A percentile compares a stretch with the other conserved stretches of the same genome.
Evolutionary conservation across 2,797 vertebrate genomes (phyloP).

Genomic region (Arnoldichthys spilopterus): DNA sequence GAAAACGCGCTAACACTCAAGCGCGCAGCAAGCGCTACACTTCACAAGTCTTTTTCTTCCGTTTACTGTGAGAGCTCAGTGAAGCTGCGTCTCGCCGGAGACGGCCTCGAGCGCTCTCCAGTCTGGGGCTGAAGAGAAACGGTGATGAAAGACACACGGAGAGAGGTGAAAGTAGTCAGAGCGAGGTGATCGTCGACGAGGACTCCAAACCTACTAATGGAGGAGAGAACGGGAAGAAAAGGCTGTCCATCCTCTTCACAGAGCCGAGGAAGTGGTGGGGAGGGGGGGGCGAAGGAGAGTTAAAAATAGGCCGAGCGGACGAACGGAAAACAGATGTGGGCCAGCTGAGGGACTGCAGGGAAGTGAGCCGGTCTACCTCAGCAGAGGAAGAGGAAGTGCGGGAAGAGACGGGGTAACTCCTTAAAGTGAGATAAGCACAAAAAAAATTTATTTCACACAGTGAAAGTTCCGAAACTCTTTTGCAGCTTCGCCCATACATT

Average conservation of each 20-base stretch:
- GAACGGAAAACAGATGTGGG: slow-evolving; percentile 37
- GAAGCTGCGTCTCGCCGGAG: not conserved
- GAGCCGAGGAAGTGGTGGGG: not conserved
- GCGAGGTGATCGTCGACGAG: not conserved
- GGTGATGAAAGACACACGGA: slow-evolving; percentile 40
- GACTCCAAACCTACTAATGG: slow-evolving; percentile 55
- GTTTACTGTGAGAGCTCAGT: not conserved
- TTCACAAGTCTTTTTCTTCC: not conserved
- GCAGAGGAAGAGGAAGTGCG: not conserved
- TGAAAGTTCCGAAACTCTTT: no score
- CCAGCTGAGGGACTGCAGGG: slow-evolving; percentile 7
- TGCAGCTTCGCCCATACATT: no score
- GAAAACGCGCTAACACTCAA: not conserved
- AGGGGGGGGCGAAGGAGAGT: not conserved
- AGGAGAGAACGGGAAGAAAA: slow-evolving; percentile 24
- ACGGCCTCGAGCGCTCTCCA: not conserved
- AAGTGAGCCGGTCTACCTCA: slow-evolving; percentile 4
- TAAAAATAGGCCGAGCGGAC: slow-evolving; percentile 32
- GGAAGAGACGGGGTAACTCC: not conserved
- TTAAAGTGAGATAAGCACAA: no score
- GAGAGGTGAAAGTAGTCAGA: slow-evolving; percentile 39
- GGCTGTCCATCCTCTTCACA: slow-evolving; percentile 27
- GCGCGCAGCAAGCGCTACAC: not conserved
- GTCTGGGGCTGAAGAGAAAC: slow-evolving; percentile 38
- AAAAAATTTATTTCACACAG: no score